Evolutionary conservation across 2,888 invertebrate species (phyloP).

Genomic region (Parthenolecanium corni): DNA sequence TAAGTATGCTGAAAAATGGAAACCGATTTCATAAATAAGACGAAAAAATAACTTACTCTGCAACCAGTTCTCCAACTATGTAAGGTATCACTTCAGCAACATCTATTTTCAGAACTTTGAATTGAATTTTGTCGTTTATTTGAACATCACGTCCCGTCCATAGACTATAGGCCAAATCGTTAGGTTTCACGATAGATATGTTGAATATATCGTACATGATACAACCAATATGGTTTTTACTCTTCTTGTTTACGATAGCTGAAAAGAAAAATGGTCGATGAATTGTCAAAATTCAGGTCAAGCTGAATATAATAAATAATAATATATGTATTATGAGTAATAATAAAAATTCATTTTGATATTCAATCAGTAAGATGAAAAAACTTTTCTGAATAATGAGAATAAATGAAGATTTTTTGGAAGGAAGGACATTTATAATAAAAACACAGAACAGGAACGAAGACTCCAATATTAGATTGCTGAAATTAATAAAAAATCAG

Average conservation of each 20-base stretch:
- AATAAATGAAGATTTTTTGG: too few species aligned
- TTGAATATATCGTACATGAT: constrained; percentile 18
- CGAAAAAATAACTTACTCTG: too few species aligned
- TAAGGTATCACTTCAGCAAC: constrained; percentile 19
- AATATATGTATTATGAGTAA: background rate
- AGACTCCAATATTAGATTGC: too few species aligned
- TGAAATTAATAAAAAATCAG: too few species aligned
- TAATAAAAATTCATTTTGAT: background rate
- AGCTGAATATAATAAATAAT: background rate
- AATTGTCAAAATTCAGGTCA: background rate
- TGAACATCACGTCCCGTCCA: constrained; percentile 4
- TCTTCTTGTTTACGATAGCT: constrained; percentile 13
- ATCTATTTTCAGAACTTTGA: constrained; percentile 20
- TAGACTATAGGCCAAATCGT: background rate
- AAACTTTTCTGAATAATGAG: too few species aligned
- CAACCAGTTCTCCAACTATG: constrained; percentile 16
- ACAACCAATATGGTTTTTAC: constrained; percentile 13
- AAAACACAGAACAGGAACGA: too few species aligned
- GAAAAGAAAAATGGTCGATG: background rate
- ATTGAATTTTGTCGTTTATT: background rate
- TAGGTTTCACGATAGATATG: constrained; percentile 11
- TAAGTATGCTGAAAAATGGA: too few species aligned
- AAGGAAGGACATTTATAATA: too few species aligned
- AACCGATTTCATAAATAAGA: too few species aligned
- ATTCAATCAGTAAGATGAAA: background rate